phyloP scores from a whole-genome alignment of 2,113 vertebrate species.

The Ranitomeya variabilis region DNA sequence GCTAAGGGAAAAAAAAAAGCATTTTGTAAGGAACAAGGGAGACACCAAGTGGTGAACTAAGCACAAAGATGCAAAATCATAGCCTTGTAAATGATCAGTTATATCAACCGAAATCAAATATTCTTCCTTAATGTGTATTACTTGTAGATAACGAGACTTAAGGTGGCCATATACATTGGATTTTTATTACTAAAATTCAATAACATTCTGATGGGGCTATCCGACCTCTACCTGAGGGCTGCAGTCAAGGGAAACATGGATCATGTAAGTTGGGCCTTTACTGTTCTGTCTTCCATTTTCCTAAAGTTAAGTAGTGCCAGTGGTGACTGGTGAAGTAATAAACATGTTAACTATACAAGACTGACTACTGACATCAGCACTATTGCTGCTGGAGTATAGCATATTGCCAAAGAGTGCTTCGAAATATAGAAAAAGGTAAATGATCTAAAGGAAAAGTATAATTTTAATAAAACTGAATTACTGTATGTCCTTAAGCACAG shows the following conservation, averaged over 20 bases:
- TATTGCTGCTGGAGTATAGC: neutral
- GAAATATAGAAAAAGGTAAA: neutral
- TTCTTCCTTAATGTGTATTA: neutral
- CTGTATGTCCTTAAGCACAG: neutral
- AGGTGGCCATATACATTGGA: neutral
- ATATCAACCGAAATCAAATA: neutral
- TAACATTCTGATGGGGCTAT: neutral
- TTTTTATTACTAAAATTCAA: neutral
- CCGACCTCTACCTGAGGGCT: neutral
- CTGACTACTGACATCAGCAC: neutral
- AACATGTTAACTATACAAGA: neutral
- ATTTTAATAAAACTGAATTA: neutral
- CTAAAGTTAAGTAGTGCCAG: neutral
- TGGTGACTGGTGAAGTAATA: neutral
- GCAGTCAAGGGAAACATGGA: neutral
- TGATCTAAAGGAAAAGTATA: neutral
- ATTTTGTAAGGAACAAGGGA: conserved; percentile 34
- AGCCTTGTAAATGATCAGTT: neutral
- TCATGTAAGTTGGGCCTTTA: neutral
- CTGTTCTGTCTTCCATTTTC: neutral
- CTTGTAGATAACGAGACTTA: neutral
- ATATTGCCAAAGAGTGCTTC: neutral
- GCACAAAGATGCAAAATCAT: neutral
- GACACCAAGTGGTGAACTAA: conserved; percentile 42
- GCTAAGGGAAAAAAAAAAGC: neutral